Conservation (phyloP, 2,113 vertebrate species). For the Perca schrenkii region DNA sequence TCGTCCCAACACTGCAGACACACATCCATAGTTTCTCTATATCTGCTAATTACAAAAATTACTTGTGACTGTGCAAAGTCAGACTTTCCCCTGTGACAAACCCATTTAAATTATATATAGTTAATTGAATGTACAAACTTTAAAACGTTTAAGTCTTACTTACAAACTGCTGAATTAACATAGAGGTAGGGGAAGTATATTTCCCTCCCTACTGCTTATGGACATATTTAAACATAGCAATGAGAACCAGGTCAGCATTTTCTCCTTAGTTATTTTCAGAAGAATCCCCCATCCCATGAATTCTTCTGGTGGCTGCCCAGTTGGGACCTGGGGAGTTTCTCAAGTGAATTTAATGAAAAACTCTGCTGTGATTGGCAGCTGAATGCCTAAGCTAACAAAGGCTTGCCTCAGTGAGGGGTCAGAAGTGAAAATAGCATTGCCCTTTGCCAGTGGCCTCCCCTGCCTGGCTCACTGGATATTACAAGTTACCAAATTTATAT, state of each 20-base stretch:
- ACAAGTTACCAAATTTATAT: slow-evolving; percentile 88
- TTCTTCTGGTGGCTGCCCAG: slow-evolving; percentile 73
- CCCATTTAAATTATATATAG: not conserved
- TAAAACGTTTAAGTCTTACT: too few species aligned
- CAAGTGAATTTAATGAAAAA: slow-evolving; percentile 89
- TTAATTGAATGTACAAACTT: not conserved
- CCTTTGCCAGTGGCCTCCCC: slow-evolving; percentile 84
- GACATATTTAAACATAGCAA: slow-evolving; percentile 46
- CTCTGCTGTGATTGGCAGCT: slow-evolving; percentile 88
- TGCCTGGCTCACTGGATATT: slow-evolving; percentile 84
- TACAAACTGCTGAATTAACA: not conserved
- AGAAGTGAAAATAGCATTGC: slow-evolving; percentile 86
- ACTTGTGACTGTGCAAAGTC: slow-evolving; percentile 26
- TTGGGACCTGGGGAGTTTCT: slow-evolving; percentile 77
- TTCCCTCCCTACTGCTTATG: slow-evolving; percentile 4
- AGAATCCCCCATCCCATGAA: slow-evolving; percentile 56
- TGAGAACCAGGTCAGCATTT: slow-evolving; percentile 54
- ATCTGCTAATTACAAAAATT: slow-evolving; percentile 19
- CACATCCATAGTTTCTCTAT: slow-evolving; percentile 12
- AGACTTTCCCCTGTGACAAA: not conserved
- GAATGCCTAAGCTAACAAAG: slow-evolving; percentile 87
- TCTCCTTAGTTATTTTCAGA: slow-evolving; percentile 59
- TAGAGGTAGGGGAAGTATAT: not conserved
- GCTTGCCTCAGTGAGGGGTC: slow-evolving; percentile 82
- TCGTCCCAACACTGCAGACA: slow-evolving; percentile 3